These are phyloP conservation scores for Crocallis elinguaria DNA, from an alignment of 2,888 invertebrate species.

Conservation along the genomic window DNA sequence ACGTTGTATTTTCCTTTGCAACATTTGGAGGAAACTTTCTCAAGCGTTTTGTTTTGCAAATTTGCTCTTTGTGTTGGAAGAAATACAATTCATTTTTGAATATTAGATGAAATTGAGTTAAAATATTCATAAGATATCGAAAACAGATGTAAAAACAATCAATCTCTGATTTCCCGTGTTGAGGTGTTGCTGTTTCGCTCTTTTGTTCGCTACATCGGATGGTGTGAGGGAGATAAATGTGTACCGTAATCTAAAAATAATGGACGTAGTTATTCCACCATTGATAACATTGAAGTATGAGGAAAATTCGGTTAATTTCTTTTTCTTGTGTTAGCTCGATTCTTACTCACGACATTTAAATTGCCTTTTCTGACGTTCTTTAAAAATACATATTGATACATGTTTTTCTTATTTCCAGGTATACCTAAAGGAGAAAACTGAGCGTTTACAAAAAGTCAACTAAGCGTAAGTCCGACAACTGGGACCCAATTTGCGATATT, in stretches of 20 bases:
- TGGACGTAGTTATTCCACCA: constrained; percentile 28
- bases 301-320: constrained; percentile 24
- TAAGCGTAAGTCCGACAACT: not conserved
- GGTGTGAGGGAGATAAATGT: constrained; percentile 33
- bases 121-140: constrained; percentile 57
- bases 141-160: constrained; percentile 54
- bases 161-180: constrained; percentile 54
- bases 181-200: constrained; percentile 38
- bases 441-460: not conserved
- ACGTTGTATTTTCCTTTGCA: constrained; percentile 13
- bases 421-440: no score
- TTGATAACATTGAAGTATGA: constrained; percentile 20
- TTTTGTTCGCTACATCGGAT: constrained; percentile 19
- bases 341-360: constrained; percentile 6
- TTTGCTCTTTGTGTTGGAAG: constrained; percentile 10
- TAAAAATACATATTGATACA: no score
- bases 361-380: no score
- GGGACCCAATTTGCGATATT: no score
- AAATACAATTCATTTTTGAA: constrained; percentile 24
- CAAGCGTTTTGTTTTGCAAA: constrained; percentile 5
- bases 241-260: constrained; percentile 44
- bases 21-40: not conserved
- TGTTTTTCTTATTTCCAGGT: not conserved
- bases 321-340: constrained; percentile 14
- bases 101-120: constrained; percentile 24